These are phyloP conservation scores for Magallana gigas DNA, from an alignment of 1,140 invertebrate genomes.

Conservation along the genomic window DNA sequence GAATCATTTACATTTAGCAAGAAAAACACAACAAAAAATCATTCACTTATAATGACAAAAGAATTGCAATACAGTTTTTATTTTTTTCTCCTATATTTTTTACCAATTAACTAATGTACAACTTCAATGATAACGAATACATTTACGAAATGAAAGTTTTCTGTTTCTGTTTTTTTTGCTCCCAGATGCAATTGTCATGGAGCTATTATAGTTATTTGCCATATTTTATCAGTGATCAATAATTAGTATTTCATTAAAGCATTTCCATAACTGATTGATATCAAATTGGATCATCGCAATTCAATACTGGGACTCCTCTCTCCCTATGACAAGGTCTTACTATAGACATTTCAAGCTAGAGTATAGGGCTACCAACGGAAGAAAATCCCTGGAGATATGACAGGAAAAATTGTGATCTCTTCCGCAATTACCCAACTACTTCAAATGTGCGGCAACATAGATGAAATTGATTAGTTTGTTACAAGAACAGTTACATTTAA, in stretches of 20 bases:
- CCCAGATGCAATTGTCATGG: background rate
- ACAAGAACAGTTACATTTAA: background rate
- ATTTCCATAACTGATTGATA: background rate
- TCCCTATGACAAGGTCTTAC: background rate
- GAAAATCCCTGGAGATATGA: background rate
- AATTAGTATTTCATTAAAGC: slow-evolving; percentile 34
- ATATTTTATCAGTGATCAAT: background rate
- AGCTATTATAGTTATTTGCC: background rate
- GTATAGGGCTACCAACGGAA: background rate
- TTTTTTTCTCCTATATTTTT: background rate
- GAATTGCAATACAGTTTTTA: too few species aligned
- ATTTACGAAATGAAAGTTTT: background rate
- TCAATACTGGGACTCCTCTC: background rate
- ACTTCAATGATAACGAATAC: background rate
- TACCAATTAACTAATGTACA: slow-evolving; percentile 23
- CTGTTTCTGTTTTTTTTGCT: background rate
- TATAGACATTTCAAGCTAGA: background rate
- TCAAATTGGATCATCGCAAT: background rate
- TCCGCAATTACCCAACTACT: slow-evolving; percentile 22
- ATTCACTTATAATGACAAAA: too few species aligned
- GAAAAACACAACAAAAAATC: too few species aligned
- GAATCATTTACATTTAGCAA: too few species aligned
- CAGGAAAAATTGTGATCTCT: slow-evolving; percentile 21
- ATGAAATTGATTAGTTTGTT: background rate
- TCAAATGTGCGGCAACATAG: slow-evolving; percentile 5